Base-by-base conservation (phyloP, 2,888 invertebrate genomes). In the Diploptera punctata region DNA sequence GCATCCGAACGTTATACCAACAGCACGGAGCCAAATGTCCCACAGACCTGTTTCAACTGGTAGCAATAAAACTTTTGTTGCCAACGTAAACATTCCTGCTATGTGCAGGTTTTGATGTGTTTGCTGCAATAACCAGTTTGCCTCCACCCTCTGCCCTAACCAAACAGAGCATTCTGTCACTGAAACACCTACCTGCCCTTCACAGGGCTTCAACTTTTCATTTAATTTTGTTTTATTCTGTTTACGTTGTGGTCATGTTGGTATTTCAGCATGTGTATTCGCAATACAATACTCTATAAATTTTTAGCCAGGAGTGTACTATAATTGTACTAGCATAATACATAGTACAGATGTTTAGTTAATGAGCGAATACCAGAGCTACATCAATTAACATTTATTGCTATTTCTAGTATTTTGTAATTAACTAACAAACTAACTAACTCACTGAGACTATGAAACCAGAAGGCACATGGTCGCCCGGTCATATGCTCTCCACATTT, bases 91-190 rank as follows among this genome's bases (percentile, higher is more conserved):
- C 57, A 57, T 57, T 57, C 29, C 57, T 54, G 57, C 57, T 57
- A 57, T 57, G n/a, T 57, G 57, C 57, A 57, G 57, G 57, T 57
- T 57, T 57, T 57, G 57, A 57, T 57, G 54, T 54, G 57, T 57
- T 57, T 57, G 29, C 16, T 24, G 57, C 57, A 57, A 57, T 54
- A 54, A 54, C 54, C 26, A 54, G 16, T 26, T n/a, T 2, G 24
- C 54, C 26, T 1, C n/a, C 1, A 16, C 26, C n/a, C 57, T 29
- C n/a, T 47, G 16, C 47, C 57, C 16, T n/a, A n/a, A 5, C 33
- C n/a, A 21, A n/a, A n/a, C n/a, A n/a, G n/a, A n/a, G n/a, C n/a
- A n/a, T n/a, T 24, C 52, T 52, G 52, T 29, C 57, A 57, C 57
- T 29, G n/a, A 33, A 33, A 33, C 33, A 33, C 10, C 10, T 33